phyloP scores from a whole-genome alignment of 2,113 vertebrate species.

The Rafetus swinhoei region DNA sequence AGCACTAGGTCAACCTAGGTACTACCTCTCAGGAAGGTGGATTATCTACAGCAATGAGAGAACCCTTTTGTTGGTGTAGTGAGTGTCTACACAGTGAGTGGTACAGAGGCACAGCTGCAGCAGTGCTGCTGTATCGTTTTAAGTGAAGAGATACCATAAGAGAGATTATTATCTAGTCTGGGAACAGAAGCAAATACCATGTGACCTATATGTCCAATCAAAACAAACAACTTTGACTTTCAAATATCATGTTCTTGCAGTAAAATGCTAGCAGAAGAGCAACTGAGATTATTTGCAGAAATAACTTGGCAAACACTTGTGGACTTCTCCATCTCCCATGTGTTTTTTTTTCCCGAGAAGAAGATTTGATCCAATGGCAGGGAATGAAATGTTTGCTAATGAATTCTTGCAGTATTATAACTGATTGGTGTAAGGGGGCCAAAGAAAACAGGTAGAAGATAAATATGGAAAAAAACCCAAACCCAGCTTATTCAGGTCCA shows the following conservation, averaged over 20 bases:
- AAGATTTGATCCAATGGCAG: not conserved
- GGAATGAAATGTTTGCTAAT: not conserved
- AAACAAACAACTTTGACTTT: not conserved
- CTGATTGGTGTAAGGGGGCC: not conserved
- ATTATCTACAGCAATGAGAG: not conserved
- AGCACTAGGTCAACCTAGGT: not conserved
- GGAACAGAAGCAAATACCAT: not conserved
- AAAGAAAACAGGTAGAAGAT: not conserved
- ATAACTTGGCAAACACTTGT: not conserved
- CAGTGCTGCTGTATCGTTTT: not conserved
- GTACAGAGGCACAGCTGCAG: not conserved
- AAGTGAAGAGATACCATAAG: not conserved
- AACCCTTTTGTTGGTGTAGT: not conserved
- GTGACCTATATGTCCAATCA: not conserved
- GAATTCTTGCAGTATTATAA: not conserved
- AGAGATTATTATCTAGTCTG: not conserved
- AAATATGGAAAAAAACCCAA: not conserved
- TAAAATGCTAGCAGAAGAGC: not conserved
- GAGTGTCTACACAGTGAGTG: not conserved
- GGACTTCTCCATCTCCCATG: not conserved
- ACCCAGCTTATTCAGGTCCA: constrained; percentile 8
- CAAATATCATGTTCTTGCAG: not conserved
- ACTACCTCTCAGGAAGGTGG: not conserved
- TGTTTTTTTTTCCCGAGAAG: not conserved
- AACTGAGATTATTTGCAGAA: not conserved